Evolutionary conservation across 2,888 invertebrate genomes (phyloP).

Genomic region (Plusia festucae): DNA sequence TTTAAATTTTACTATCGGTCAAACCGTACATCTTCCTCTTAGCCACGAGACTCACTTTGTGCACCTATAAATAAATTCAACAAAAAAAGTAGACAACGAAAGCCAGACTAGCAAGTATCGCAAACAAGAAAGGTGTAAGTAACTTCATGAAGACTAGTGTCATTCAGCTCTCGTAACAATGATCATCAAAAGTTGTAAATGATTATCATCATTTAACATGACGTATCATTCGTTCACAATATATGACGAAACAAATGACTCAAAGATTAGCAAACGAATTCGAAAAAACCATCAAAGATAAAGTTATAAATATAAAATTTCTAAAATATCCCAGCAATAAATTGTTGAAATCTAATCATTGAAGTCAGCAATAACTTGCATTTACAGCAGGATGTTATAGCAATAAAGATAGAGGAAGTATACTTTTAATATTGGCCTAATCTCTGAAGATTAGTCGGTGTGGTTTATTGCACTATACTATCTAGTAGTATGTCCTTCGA

Average conservation of each 20-base stretch:
- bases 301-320: conserved; percentile 1
- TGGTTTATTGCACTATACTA: conserved; percentile 38
- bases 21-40: no score
- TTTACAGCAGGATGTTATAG: conserved; percentile 50
- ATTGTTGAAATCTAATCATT: conserved; percentile 39
- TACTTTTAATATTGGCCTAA: conserved; percentile 51
- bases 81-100: no score
- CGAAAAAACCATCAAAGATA: neutral
- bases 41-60: no score
- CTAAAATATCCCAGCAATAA: conserved; percentile 35
- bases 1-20: no score
- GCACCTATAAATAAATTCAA: no score
- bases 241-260: neutral
- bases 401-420: conserved; percentile 51
- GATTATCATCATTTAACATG: no score
- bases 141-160: no score
- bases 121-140: no score
- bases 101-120: no score
- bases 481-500: neutral
- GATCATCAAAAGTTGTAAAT: neutral
- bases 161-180: no score
- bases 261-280: neutral
- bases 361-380: conserved; percentile 27
- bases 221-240: no score
- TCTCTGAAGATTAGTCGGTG: conserved; percentile 41